Evolutionary conservation across 1,140 invertebrate species (phyloP), one percentile per base, ranked within the genome.

Genomic region (Drosophila subpulchrella): DNA sequence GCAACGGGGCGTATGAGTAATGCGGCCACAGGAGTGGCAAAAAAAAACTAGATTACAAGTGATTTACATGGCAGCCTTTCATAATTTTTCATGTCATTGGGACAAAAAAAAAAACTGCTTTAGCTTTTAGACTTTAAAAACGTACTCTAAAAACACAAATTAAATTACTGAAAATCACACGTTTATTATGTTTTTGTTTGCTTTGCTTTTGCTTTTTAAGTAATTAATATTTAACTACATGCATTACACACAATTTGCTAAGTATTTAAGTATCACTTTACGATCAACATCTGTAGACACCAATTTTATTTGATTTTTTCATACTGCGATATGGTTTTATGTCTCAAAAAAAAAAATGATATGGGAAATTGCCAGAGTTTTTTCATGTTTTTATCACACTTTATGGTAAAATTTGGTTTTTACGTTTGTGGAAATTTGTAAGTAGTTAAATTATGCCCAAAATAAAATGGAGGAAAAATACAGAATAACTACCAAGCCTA

Each of bases 1-100:
- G n/a, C 48, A 39, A 60, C 34, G 20, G 10, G 34, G 24, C 36
- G 59, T 39, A 61, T 51, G 36, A 24, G 47, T 34, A 7, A 62
- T 24, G 27, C 12, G 17, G 51, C 15, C 12, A 7, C 34, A 38
- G 17, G 8, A 42, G 60, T 54, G 10, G 58, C 20, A 3, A 1
- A 7, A 12, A 12, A 38, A 15, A n/a, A 11, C 58, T 30, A 36
- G 47, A 20, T 36, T 11, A 4, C 48, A 30, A 15, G 50, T 38
- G 24, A 36, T 57, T 57, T 39, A 48, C 34, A 61, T 57, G n/a
- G n/a, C 30, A 32, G 4, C 20, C 30, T 20, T 6, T 34, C 10
- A 53, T 20, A 20, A 36, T 36, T 36, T 12, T 17, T 36, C 17
- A 12, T 53, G 34, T 36, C 13, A 27, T 47, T 24, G 13, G 13